A percentile compares a stretch with the other conserved stretches of the same genome.
phyloP scores from a whole-genome alignment of 2,797 vertebrate genomes.

The Girardinus metallicus region DNA sequence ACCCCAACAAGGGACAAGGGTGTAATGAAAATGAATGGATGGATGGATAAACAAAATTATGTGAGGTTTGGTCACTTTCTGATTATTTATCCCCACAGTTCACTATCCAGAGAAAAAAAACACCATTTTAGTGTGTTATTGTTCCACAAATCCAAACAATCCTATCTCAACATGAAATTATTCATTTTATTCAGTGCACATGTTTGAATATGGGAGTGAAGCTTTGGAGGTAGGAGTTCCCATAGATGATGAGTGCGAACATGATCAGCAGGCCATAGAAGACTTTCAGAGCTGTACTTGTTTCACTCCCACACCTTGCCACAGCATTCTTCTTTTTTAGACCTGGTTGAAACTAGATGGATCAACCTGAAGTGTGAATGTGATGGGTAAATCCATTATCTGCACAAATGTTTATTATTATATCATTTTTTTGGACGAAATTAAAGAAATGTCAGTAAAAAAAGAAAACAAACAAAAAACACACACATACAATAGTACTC shows the following conservation, averaged over 20 bases:
- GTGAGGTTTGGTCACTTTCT: not conserved
- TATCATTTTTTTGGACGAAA: slow-evolving; percentile 76
- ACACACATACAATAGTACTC: slow-evolving; percentile 35
- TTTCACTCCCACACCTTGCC: slow-evolving; percentile 59
- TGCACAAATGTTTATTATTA: slow-evolving; percentile 75
- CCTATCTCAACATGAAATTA: not conserved
- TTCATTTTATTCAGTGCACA: slow-evolving; percentile 10
- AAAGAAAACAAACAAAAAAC: not conserved
- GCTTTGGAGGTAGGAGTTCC: slow-evolving; percentile 48
- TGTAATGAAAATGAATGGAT: too few relatives aligned
- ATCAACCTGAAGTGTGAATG: slow-evolving; percentile 70
- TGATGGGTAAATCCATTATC: slow-evolving; percentile 73
- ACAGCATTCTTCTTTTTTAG: slow-evolving; percentile 65
- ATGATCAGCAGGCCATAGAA: slow-evolving; percentile 61
- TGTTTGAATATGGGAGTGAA: slow-evolving; percentile 17
- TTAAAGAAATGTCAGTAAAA: slow-evolving; percentile 74
- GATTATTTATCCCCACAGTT: not conserved
- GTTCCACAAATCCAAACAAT: not conserved
- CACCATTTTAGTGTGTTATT: not conserved
- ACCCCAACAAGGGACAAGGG: too few relatives aligned
- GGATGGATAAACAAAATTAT: not conserved
- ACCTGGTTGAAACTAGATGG: slow-evolving; percentile 83
- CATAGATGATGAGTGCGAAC: slow-evolving; percentile 51
- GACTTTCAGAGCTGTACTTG: slow-evolving; percentile 51
- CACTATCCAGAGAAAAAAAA: not conserved